These are phyloP conservation scores for Grantiella picta DNA, from an alignment of 2,113 vertebrate genomes.

Conservation along the genomic window DNA sequence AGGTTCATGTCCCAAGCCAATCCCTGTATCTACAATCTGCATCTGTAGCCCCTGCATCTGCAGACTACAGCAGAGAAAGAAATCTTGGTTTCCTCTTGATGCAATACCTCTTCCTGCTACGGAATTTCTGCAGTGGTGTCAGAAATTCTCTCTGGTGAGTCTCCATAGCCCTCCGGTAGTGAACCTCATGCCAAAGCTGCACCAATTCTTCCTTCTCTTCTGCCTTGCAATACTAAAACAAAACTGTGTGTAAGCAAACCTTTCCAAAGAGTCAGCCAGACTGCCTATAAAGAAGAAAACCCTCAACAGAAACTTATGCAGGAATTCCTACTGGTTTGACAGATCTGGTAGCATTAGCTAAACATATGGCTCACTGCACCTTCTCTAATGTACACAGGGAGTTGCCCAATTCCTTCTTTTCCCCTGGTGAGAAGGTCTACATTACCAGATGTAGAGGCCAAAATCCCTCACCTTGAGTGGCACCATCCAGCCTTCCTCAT, in stretches of 20 bases:
- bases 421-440: neutral
- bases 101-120: slow-evolving; percentile 65
- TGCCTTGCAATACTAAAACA: slow-evolving; percentile 41
- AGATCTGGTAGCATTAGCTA: neutral
- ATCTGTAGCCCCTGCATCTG: neutral
- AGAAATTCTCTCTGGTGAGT: neutral
- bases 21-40: neutral
- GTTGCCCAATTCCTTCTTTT: neutral
- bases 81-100: fast-evolving
- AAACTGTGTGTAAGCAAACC: neutral
- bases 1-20: too few species aligned
- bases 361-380: neutral
- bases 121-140: slow-evolving; percentile 67
- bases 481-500: neutral
- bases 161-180: slow-evolving; percentile 49
- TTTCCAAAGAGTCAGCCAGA: neutral
- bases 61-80: neutral
- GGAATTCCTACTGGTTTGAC: neutral
- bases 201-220: slow-evolving; percentile 62
- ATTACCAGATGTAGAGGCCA: neutral
- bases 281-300: neutral
- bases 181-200: slow-evolving; percentile 71
- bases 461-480: neutral
- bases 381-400: neutral
- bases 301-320: neutral